Conservation (phyloP, 1,140 invertebrate species). For the Brachystomella parvula region DNA sequence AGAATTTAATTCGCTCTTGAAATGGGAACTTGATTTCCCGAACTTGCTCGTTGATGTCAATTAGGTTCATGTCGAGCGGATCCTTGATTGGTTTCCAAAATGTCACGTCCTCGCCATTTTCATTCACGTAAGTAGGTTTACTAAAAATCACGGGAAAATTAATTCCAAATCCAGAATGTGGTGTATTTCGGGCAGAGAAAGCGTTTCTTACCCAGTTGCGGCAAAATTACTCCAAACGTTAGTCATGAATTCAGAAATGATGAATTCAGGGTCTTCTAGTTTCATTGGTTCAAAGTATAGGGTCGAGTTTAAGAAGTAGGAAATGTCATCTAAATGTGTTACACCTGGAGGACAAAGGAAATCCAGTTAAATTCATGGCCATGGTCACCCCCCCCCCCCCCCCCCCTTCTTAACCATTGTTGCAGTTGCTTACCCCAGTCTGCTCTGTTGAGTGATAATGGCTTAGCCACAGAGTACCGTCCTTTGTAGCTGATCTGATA, state of each 20-base stretch:
- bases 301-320: slow-evolving; percentile 9
- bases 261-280: slow-evolving; percentile 27
- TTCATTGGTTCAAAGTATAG: slow-evolving; percentile 18
- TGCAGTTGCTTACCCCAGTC: slow-evolving; percentile 8
- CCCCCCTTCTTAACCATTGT: neutral
- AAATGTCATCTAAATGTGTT: slow-evolving; percentile 12
- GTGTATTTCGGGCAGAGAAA: neutral
- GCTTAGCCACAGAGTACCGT: slow-evolving; percentile 3
- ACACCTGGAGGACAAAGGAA: neutral
- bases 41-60: slow-evolving; percentile 19
- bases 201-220: slow-evolving; percentile 15
- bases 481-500: slow-evolving; percentile 20
- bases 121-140: slow-evolving; percentile 23
- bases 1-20: slow-evolving; percentile 24
- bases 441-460: slow-evolving; percentile 2
- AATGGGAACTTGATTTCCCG: slow-evolving; percentile 27
- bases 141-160: slow-evolving; percentile 18
- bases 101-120: slow-evolving; percentile 20
- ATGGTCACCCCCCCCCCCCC: neutral
- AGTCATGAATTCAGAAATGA: slow-evolving; percentile 31
- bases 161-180: too few species aligned
- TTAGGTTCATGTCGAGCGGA: slow-evolving; percentile 19
- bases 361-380: neutral
- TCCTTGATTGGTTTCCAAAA: slow-evolving; percentile 30
- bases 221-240: slow-evolving; percentile 35